Conservation (phyloP, 2,888 invertebrate genomes). For the Oeneis ivallda region DNA sequence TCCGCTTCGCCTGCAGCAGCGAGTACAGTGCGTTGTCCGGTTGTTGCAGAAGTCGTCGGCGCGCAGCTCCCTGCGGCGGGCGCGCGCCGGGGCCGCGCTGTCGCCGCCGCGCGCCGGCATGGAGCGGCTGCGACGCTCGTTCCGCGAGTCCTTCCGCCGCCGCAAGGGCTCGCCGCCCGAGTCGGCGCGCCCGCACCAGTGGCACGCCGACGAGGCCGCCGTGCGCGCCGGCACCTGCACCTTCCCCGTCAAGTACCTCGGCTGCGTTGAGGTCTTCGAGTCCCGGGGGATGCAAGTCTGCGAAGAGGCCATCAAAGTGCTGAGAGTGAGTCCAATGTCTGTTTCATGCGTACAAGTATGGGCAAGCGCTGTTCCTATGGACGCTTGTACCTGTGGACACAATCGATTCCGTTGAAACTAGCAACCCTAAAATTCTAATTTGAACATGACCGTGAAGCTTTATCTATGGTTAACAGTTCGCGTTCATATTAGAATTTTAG, state of each 20-base stretch:
- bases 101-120: conserved; percentile 84
- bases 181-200: conserved; percentile 97
- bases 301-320: conserved; percentile 98
- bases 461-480: no score
- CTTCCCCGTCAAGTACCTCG: conserved; percentile 99
- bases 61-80: conserved; percentile 73
- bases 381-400: no score
- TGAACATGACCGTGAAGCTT: no score
- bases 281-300: conserved; percentile 99
- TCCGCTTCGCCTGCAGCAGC: no score
- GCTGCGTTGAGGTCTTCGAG: conserved; percentile 99
- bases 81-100: conserved; percentile 74
- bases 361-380: no score
- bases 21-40: no score
- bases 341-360: background rate
- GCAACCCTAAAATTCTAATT: no score
- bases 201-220: conserved; percentile 98
- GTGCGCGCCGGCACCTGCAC: conserved; percentile 98
- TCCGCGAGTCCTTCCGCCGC: conserved; percentile 95
- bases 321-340: conserved; percentile 86
- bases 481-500: no score
- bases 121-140: conserved; percentile 94
- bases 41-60: conserved; percentile 74
- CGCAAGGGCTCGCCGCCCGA: conserved; percentile 94
- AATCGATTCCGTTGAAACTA: no score